Conservation (phyloP, 2,113 vertebrate species). For the Sinocyclocheilus maitianheensis region DNA sequence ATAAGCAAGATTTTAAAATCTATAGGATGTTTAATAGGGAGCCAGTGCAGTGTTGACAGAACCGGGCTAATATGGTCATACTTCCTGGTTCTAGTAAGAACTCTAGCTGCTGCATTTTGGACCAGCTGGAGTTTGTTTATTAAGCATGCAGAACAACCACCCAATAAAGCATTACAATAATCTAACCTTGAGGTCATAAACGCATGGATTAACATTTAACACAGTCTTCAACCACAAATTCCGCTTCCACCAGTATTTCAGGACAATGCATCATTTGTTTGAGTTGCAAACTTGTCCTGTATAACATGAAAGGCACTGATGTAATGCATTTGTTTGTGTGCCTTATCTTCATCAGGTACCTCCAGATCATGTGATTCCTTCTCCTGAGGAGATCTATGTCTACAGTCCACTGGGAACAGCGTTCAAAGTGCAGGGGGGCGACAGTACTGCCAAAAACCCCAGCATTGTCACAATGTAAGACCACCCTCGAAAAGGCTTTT, state of each 20-base stretch:
- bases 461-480: constrained; percentile 95
- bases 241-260: not conserved
- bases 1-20: too few relatives aligned
- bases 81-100: too few relatives aligned
- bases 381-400: constrained; percentile 86
- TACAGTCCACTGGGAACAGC: constrained; percentile 95
- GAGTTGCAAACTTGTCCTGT: not conserved
- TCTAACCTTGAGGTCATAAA: too few relatives aligned
- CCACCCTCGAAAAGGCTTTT: not conserved
- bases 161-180: too few relatives aligned
- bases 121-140: too few relatives aligned
- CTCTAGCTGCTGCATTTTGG: too few relatives aligned
- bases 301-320: not conserved
- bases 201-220: not conserved
- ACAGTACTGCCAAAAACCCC: constrained; percentile 83
- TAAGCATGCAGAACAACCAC: too few relatives aligned
- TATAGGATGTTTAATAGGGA: too few relatives aligned
- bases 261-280: not conserved
- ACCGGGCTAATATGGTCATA: too few relatives aligned
- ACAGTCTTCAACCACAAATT: not conserved
- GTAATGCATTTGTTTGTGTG: constrained; percentile 17
- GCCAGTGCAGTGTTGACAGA: too few relatives aligned
- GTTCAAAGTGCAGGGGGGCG: constrained; percentile 83
- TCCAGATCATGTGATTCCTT: constrained; percentile 92
- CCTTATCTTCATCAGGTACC: constrained; percentile 78